phyloP scores from a whole-genome alignment of 1,140 invertebrate genomes.

The Sycophaga agraensis region DNA sequence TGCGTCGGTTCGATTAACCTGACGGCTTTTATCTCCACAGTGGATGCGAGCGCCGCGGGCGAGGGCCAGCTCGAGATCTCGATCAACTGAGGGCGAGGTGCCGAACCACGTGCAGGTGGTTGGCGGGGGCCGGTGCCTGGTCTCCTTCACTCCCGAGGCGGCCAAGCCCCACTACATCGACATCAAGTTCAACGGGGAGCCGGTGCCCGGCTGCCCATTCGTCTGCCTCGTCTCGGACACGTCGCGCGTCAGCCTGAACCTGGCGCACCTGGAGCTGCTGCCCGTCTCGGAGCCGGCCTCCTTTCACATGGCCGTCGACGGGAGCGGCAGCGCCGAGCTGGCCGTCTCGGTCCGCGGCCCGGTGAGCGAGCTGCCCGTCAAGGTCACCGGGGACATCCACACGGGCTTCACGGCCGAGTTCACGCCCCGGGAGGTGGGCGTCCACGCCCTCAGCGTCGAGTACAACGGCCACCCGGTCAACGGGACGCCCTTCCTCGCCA shows the following conservation, averaged over 20 bases:
- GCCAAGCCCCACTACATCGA: conserved; percentile 92
- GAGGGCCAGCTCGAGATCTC: conserved; percentile 97
- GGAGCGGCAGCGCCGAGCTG: conserved; percentile 80
- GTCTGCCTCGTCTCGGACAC: conserved; percentile 79
- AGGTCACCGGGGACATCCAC: conserved; percentile 85
- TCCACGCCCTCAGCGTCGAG: conserved; percentile 85
- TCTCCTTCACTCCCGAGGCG: conserved; percentile 93
- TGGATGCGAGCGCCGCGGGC: conserved; percentile 93
- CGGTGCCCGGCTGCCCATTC: conserved; percentile 90
- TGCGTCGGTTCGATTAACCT: no score
- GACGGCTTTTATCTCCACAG: conserved; percentile 55
- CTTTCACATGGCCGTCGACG: conserved; percentile 88
- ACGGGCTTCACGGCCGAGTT: conserved; percentile 88
- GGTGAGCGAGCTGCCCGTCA: conserved; percentile 75
- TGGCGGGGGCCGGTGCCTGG: conserved; percentile 89
- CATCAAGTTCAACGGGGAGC: conserved; percentile 97
- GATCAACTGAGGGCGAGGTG: conserved; percentile 96
- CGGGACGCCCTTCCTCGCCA: conserved; percentile 89
- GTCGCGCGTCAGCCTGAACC: conserved; percentile 75
- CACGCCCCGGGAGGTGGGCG: conserved; percentile 84
- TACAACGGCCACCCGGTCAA: conserved; percentile 88
- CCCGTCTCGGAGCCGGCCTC: conserved; percentile 83
- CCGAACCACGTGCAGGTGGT: conserved; percentile 97
- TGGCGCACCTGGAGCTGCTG: conserved; percentile 81
- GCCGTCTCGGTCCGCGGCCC: conserved; percentile 83